phyloP scores from a whole-genome alignment of 2,797 vertebrate species.

The Dallia pectoralis region DNA sequence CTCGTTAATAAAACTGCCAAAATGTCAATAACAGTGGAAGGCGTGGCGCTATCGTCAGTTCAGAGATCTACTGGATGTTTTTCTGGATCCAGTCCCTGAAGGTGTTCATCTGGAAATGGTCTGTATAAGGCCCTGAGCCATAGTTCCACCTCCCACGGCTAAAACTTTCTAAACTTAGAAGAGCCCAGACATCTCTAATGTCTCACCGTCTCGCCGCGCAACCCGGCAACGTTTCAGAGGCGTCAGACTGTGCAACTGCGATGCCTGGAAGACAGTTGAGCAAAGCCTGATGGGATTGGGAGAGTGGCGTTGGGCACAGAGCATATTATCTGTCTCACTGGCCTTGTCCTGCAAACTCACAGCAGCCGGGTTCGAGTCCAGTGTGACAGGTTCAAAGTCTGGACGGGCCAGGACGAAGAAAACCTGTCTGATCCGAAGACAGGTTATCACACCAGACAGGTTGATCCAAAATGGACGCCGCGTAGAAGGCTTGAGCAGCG shows the following conservation, averaged over 20 bases:
- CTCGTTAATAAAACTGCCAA: background rate
- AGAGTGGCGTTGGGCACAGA: conserved; percentile 76
- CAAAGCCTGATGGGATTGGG: conserved; percentile 72
- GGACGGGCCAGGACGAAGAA: conserved; percentile 82
- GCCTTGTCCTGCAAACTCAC: conserved; percentile 86
- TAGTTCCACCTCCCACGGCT: conserved; percentile 77
- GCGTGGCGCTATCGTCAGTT: background rate
- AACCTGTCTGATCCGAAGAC: conserved; percentile 67
- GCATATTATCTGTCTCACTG: conserved; percentile 82
- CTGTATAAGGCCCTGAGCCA: conserved; percentile 70
- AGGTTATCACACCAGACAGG: background rate
- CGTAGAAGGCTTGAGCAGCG: background rate
- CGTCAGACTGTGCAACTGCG: conserved; percentile 62
- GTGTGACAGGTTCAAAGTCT: conserved; percentile 75
- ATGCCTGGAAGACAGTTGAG: conserved; percentile 83
- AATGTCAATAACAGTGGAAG: background rate
- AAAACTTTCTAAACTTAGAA: conserved; percentile 86
- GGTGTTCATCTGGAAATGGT: conserved; percentile 77
- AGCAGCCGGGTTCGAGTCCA: conserved; percentile 80
- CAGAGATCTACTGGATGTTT: conserved; percentile 77
- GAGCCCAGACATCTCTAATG: conserved; percentile 73
- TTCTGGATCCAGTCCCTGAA: conserved; percentile 88
- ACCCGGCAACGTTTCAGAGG: conserved; percentile 17
- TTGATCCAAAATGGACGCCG: background rate
- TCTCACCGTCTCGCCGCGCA: conserved; percentile 47